Conservation (phyloP, 2,113 vertebrate species). For the Hippocampus mohnikei region DNA sequence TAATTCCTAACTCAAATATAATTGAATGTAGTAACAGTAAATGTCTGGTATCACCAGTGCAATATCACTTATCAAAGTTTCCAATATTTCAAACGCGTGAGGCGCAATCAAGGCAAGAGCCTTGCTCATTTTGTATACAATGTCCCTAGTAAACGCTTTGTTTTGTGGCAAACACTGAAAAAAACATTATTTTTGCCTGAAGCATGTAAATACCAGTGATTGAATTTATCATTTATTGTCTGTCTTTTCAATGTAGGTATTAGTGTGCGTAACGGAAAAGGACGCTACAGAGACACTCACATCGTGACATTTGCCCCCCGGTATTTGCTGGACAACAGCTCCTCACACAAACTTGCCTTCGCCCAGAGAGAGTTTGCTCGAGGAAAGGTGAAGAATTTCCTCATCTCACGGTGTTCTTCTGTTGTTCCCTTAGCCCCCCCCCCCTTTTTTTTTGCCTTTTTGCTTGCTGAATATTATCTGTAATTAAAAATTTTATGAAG, state of each 20-base stretch:
- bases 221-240: background rate
- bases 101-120: too few relatives aligned
- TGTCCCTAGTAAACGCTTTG: too few relatives aligned
- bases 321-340: conserved; percentile 93
- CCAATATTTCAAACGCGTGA: too few relatives aligned
- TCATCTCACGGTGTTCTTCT: background rate
- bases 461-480: too few relatives aligned
- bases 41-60: background rate
- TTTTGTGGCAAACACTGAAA: too few relatives aligned
- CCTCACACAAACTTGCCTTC: conserved; percentile 88
- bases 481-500: too few relatives aligned
- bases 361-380: conserved; percentile 92
- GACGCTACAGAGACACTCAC: conserved; percentile 89
- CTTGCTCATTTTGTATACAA: too few relatives aligned
- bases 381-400: conserved; percentile 80
- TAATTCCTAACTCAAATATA: background rate
- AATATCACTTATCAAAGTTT: too few relatives aligned
- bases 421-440: too few relatives aligned
- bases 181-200: background rate
- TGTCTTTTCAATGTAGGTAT: conserved; percentile 76
- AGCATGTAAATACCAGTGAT: background rate
- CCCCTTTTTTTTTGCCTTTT: too few relatives aligned
- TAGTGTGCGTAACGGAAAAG: conserved; percentile 91
- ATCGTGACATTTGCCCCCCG: conserved; percentile 95
- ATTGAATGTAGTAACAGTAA: background rate